phyloP scores from a whole-genome alignment of 2,113 vertebrate genomes.

The Prietella phreatophila region DNA sequence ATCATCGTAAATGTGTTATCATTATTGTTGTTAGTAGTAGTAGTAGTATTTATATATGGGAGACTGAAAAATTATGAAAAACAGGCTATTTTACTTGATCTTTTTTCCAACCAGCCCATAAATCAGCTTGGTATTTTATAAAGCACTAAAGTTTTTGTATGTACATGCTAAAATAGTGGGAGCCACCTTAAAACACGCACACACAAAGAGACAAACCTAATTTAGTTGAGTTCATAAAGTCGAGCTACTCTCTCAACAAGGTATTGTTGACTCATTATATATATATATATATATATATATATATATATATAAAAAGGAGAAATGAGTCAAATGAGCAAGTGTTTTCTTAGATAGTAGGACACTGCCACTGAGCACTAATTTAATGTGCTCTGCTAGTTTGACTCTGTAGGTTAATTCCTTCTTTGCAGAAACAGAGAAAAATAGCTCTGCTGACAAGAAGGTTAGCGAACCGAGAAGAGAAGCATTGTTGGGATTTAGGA shows the following conservation, averaged over 20 bases:
- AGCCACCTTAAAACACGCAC: not conserved
- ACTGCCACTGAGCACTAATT: slow-evolving; percentile 45
- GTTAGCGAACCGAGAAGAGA: slow-evolving; percentile 31
- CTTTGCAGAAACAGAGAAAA: slow-evolving; percentile 40
- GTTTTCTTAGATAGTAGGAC: slow-evolving; percentile 60
- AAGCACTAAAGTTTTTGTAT: not conserved
- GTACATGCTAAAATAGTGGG: not conserved
- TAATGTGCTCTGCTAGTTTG: slow-evolving; percentile 49
- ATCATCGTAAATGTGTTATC: too few species aligned
- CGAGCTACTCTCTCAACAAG: slow-evolving; percentile 54
- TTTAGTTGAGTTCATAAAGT: slow-evolving; percentile 47
- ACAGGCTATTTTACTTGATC: not conserved
- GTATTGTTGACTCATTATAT: slow-evolving; percentile 62
- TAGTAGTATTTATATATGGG: not conserved
- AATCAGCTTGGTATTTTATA: not conserved
- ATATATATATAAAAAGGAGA: slow-evolving; percentile 50
- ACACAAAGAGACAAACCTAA: slow-evolving; percentile 42
- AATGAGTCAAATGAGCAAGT: slow-evolving; percentile 52
- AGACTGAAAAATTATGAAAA: too few species aligned
- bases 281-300: too few species aligned
- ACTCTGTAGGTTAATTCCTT: slow-evolving; percentile 49
- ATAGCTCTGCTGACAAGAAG: slow-evolving; percentile 45
- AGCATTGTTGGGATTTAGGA: slow-evolving; percentile 30
- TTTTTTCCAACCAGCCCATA: not conserved
- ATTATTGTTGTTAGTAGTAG: not conserved